Evolutionary conservation across 2,888 invertebrate species (phyloP).

Genomic region (Scaptomyza cyrtandrae): DNA sequence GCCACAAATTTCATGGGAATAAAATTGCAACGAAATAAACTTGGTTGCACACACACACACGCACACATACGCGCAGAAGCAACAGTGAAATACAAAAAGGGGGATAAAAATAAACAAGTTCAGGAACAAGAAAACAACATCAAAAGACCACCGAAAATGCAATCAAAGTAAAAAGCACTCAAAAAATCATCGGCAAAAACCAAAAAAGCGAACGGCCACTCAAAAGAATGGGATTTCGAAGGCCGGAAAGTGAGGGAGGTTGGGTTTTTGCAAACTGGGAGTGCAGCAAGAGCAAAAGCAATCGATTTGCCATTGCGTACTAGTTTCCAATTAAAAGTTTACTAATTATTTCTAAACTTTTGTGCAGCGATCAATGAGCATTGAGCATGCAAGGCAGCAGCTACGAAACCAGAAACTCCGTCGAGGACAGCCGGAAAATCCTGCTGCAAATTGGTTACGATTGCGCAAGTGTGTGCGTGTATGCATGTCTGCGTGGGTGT

Average conservation of each 20-base stretch:
- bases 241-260: conserved; percentile 1
- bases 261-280: conserved; percentile 12
- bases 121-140: conserved; percentile 51
- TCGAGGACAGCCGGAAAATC: conserved; percentile 43
- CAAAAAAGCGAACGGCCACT: conserved; percentile 70
- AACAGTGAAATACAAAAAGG: conserved; percentile 4
- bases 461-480: conserved; percentile 15
- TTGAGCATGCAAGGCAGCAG: conserved; percentile 66
- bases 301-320: conserved; percentile 77
- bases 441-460: conserved; percentile 57
- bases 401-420: conserved; percentile 47
- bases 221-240: conserved; percentile 47
- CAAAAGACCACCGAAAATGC: conserved; percentile 69
- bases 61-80: conserved; percentile 11
- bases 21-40: conserved; percentile 77
- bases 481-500: conserved; percentile 16
- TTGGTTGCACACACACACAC: conserved; percentile 23
- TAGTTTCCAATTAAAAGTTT: conserved; percentile 79
- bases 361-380: conserved; percentile 75
- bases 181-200: conserved; percentile 73
- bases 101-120: conserved; percentile 27
- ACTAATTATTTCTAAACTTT: conserved; percentile 80
- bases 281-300: conserved; percentile 33
- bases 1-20: conserved; percentile 76
- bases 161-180: conserved; percentile 71